Conservation (phyloP, 1,140 invertebrate species). For the Penaeus indicus region DNA sequence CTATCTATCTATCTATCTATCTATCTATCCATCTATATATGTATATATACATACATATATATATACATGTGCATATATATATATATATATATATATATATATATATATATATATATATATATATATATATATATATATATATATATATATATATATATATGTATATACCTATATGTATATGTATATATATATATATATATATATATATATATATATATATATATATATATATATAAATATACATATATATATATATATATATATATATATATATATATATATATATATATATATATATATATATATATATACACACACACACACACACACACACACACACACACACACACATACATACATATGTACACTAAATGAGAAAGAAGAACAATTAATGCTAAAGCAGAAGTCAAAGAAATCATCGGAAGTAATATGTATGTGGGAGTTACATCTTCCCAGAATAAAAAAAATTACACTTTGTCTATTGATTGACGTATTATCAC, state of each 20-base stretch:
- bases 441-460: no score
- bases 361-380: no score
- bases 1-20: not conserved
- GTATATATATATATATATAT: conserved; percentile 7
- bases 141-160: conserved; percentile 10
- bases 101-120: conserved; percentile 29
- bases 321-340: no score
- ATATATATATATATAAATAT: conserved; percentile 14
- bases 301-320: no score
- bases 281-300: no score
- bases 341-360: no score
- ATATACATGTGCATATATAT: not conserved
- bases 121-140: conserved; percentile 12
- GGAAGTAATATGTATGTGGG: no score
- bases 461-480: no score
- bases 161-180: not conserved
- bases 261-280: not conserved
- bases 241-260: conserved; percentile 3
- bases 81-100: conserved; percentile 27
- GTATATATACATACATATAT: not conserved
- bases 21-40: not conserved
- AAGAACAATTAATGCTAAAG: no score
- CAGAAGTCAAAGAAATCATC: no score
- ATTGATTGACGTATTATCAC: no score
- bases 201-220: conserved; percentile 32